These are phyloP conservation scores for Chorisops tibialis DNA, from an alignment of 2,888 invertebrate species.

Conservation along the genomic window DNA sequence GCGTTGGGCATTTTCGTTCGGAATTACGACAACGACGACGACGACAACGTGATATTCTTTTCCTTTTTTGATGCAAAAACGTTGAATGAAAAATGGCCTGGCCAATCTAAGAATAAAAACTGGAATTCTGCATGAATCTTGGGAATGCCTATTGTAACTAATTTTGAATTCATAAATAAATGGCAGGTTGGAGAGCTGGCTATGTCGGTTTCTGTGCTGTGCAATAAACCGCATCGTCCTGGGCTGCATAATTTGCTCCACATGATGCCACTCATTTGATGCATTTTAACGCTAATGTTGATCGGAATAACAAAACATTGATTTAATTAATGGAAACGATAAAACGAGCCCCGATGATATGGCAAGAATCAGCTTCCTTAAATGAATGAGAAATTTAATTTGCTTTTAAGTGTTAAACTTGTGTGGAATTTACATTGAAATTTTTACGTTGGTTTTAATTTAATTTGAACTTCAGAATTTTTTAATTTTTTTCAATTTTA, in stretches of 20 bases:
- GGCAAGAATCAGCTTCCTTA: no score
- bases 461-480: no score
- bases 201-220: constrained; percentile 7
- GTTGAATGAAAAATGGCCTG: constrained; percentile 21
- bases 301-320: constrained; percentile 11
- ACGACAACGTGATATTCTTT: constrained; percentile 12
- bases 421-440: no score
- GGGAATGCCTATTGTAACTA: constrained; percentile 23
- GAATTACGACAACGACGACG: constrained; percentile 9
- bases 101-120: constrained; percentile 12
- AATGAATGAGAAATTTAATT: no score
- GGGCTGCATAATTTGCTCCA: constrained; percentile 17
- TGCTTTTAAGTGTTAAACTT: no score
- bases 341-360: no score
- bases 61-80: constrained; percentile 1
- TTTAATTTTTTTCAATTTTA: no score
- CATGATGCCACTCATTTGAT: constrained; percentile 19
- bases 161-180: constrained; percentile 25
- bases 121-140: constrained; percentile 17
- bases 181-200: constrained; percentile 12
- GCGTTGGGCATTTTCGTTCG: background rate
- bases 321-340: constrained; percentile 10
- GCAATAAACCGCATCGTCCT: constrained; percentile 4
- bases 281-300: constrained; percentile 22
- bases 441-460: no score